Percentiles rank a stretch among this genome's conserved stretches.
Conservation (phyloP, 2,797 vertebrate species). For the Corythornis leucogaster region DNA sequence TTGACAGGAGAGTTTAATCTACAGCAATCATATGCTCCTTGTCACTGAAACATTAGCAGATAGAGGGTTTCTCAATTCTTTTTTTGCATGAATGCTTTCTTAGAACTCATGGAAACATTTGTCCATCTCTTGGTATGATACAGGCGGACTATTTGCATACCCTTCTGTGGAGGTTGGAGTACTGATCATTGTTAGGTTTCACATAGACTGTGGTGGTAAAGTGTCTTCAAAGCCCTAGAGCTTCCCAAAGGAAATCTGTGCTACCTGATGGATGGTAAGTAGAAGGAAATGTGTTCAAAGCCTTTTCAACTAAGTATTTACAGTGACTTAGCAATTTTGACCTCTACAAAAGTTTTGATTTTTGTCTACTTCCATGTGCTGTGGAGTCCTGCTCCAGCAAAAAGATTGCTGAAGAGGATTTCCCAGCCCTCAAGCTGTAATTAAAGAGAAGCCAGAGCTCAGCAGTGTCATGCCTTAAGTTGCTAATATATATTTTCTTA, state of each 20-base stretch:
- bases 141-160: background rate
- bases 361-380: background rate
- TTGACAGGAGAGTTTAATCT: background rate
- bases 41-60: background rate
- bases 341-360: background rate
- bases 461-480: background rate
- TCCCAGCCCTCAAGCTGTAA: background rate
- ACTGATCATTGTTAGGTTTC: background rate
- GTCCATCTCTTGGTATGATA: background rate
- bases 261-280: background rate
- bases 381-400: background rate
- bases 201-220: background rate
- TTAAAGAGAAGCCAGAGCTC: background rate
- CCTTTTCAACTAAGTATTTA: background rate
- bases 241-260: background rate
- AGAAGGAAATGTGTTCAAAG: background rate
- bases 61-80: background rate
- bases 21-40: background rate
- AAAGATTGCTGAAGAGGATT: background rate
- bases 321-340: background rate
- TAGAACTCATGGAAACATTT: background rate
- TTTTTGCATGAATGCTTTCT: constrained; percentile 28
- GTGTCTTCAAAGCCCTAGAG: background rate
- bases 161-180: background rate
- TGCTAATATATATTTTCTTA: background rate